Conservation (phyloP, 2,113 vertebrate species). For the Pycnonotus jocosus region DNA sequence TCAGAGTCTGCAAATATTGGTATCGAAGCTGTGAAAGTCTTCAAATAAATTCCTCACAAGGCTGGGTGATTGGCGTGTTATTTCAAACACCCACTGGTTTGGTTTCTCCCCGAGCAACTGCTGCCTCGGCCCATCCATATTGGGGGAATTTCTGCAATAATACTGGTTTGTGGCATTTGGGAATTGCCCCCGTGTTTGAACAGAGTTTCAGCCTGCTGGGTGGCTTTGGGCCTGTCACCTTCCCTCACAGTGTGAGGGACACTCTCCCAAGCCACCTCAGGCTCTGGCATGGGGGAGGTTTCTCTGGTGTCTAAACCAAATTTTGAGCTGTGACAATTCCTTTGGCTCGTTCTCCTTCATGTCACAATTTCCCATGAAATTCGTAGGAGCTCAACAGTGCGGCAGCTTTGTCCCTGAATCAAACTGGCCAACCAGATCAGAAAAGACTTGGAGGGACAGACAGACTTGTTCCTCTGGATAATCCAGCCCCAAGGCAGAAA, state of each 20-base stretch:
- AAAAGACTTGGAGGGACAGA: background rate
- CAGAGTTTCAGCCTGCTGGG: fast-evolving
- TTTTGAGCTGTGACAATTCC: background rate
- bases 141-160: background rate
- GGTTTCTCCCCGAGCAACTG: background rate
- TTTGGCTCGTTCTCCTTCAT: background rate
- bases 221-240: background rate
- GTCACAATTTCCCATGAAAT: background rate
- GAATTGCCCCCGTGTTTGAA: background rate
- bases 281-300: background rate
- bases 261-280: background rate
- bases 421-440: background rate
- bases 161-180: background rate
- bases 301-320: background rate
- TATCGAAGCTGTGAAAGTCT: background rate
- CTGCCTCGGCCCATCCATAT: background rate
- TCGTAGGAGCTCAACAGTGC: fast-evolving
- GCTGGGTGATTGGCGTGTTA: background rate
- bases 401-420: background rate
- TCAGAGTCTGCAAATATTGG: constrained; percentile 1
- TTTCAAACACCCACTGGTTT: background rate
- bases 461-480: background rate
- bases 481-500: background rate
- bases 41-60: background rate
- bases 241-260: background rate